A percentile compares a stretch with the other conserved stretches of the same genome.
These are phyloP conservation scores for Columba janthina DNA, from an alignment of 2,113 vertebrate species.

Conservation along the genomic window DNA sequence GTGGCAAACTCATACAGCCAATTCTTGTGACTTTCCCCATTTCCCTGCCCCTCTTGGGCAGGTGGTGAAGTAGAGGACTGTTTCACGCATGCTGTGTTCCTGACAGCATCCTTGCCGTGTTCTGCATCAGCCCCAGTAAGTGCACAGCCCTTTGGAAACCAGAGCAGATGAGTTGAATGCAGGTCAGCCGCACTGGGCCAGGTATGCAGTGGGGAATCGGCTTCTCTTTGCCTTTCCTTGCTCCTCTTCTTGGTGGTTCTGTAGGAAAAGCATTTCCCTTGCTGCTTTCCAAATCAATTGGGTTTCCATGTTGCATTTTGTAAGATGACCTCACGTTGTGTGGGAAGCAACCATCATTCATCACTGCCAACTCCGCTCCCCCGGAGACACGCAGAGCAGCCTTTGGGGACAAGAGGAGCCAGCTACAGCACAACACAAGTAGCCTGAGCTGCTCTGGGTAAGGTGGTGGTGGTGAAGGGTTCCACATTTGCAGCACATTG, in stretches of 20 bases:
- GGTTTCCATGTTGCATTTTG: neutral
- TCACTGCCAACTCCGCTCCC: neutral
- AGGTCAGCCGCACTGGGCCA: neutral
- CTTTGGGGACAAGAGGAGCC: rapidly evolving
- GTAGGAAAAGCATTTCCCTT: neutral
- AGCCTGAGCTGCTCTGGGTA: neutral
- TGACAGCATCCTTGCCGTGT: neutral
- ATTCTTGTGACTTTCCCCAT: neutral
- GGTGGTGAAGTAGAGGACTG: neutral
- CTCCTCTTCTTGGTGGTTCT: neutral
- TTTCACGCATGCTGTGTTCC: neutral
- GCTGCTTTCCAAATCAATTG: neutral
- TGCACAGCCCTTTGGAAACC: neutral
- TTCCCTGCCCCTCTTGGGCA: neutral
- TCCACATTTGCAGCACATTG: neutral
- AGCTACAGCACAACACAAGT: neutral
- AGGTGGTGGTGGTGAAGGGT: neutral
- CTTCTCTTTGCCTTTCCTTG: neutral
- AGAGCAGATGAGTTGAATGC: neutral
- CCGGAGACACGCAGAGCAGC: neutral
- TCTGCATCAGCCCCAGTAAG: neutral
- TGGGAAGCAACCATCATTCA: neutral
- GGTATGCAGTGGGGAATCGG: neutral
- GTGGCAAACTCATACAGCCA: neutral
- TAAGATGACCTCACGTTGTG: neutral